Conservation (phyloP, 1,140 invertebrate genomes). For the Drosophila nigromelanica region DNA sequence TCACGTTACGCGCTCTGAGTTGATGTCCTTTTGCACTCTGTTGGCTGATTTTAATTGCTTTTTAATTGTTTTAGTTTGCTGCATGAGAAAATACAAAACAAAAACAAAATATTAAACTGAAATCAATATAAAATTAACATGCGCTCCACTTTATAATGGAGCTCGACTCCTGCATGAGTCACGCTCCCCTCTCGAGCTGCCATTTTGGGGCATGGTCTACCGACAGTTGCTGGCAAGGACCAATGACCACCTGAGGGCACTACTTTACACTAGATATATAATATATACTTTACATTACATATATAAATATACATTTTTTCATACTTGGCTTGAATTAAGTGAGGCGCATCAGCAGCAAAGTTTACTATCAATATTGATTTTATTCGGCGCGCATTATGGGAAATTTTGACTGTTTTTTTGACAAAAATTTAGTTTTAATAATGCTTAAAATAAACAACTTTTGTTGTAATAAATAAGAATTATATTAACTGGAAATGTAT, state of each 20-base stretch:
- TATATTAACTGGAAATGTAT: too few species aligned
- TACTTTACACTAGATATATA: slow-evolving; percentile 29
- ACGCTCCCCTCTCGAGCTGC: not conserved
- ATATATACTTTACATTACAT: too few species aligned
- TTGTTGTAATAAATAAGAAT: too few species aligned
- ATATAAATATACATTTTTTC: slow-evolving; percentile 1
- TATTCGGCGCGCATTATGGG: slow-evolving; percentile 19
- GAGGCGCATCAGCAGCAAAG: slow-evolving; percentile 26
- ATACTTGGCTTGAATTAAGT: slow-evolving; percentile 12
- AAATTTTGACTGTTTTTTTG: too few species aligned
- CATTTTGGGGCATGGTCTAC: slow-evolving; percentile 7
- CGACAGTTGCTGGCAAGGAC: slow-evolving; percentile 42
- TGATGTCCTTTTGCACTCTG: not conserved
- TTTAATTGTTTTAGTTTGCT: slow-evolving; percentile 49
- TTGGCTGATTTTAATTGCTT: slow-evolving; percentile 34
- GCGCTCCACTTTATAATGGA: slow-evolving; percentile 46
- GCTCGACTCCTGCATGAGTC: slow-evolving; percentile 54
- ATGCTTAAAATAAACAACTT: too few species aligned
- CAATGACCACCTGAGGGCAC: slow-evolving; percentile 73
- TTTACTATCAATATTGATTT: slow-evolving; percentile 75
- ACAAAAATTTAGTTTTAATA: too few species aligned
- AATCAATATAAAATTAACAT: slow-evolving; percentile 67
- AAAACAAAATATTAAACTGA: slow-evolving; percentile 24
- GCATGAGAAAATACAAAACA: slow-evolving; percentile 7
- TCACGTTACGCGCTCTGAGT: slow-evolving; percentile 24